These are phyloP conservation scores for Biston betularia DNA, from an alignment of 2,888 invertebrate genomes.

Conservation along the genomic window DNA sequence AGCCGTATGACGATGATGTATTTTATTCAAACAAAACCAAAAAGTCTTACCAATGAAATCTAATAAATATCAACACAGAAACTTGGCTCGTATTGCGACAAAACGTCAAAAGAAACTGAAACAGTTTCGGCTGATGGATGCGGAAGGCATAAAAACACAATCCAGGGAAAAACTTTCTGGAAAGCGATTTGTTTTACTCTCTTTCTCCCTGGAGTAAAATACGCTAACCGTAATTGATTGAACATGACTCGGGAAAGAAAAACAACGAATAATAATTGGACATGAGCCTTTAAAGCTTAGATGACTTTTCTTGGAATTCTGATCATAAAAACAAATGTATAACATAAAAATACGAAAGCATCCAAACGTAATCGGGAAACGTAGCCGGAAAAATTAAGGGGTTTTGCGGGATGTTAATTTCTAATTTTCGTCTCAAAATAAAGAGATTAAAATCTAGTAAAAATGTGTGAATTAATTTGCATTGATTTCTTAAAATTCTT, in stretches of 20 bases:
- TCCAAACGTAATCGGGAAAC: background rate
- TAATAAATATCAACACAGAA: conserved; percentile 24
- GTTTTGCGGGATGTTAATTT: background rate
- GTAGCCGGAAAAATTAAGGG: background rate
- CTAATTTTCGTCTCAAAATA: background rate
- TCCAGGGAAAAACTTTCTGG: conserved; percentile 33
- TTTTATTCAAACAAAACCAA: background rate
- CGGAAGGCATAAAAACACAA: conserved; percentile 36
- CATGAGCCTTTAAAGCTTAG: conserved; percentile 7
- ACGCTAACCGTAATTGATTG: conserved; percentile 46
- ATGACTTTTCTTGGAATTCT: conserved; percentile 8
- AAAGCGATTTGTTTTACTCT: conserved; percentile 50
- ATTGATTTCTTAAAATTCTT: too few relatives aligned
- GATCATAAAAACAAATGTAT: background rate
- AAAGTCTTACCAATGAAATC: conserved; percentile 1
- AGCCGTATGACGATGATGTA: too few relatives aligned
- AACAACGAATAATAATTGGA: conserved; percentile 32
- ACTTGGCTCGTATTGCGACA: conserved; percentile 27
- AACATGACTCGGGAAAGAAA: conserved; percentile 37
- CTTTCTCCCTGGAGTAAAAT: conserved; percentile 46
- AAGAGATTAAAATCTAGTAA: too few relatives aligned
- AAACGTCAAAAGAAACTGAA: conserved; percentile 31
- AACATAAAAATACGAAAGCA: background rate
- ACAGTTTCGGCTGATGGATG: conserved; percentile 34
- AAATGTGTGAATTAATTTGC: too few relatives aligned